Evolutionary conservation across 2,888 invertebrate species (phyloP).

Genomic region (Noctuana brunneofusca): DNA sequence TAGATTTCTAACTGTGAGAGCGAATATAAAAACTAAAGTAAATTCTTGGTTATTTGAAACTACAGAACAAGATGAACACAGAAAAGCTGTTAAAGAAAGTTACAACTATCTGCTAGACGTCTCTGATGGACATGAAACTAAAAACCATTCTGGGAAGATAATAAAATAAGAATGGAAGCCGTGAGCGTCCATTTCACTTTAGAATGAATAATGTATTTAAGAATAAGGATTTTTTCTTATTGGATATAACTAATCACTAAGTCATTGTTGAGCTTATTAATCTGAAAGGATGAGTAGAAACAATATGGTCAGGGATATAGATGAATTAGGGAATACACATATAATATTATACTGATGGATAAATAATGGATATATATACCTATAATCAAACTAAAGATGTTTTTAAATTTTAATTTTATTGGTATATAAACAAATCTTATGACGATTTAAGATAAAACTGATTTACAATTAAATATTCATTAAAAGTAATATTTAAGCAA

Average conservation of each 20-base stretch:
- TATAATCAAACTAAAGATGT: no score
- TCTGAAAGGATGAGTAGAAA: no score
- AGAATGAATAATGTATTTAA: not conserved
- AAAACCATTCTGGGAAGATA: not conserved
- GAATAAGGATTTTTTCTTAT: not conserved
- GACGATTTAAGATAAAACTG: no score
- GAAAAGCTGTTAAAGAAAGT: conserved; percentile 23
- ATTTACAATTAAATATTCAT: no score
- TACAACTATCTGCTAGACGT: conserved; percentile 7
- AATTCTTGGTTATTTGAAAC: conserved; percentile 12
- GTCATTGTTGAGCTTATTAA: no score
- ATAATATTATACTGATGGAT: no score
- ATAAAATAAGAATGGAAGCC: conserved; percentile 4
- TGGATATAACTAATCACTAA: not conserved
- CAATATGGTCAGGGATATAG: no score
- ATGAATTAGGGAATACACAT: no score
- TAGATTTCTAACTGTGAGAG: not conserved
- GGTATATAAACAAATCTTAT: no score
- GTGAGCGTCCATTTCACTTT: not conserved
- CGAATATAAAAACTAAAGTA: conserved; percentile 8
- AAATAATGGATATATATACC: no score
- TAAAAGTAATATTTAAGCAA: no score
- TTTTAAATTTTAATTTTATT: no score
- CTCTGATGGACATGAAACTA: conserved; percentile 18
- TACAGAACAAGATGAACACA: conserved; percentile 20